Evolutionary conservation across 2,113 vertebrate species (phyloP).

Genomic region (Chaetodon auriga): DNA sequence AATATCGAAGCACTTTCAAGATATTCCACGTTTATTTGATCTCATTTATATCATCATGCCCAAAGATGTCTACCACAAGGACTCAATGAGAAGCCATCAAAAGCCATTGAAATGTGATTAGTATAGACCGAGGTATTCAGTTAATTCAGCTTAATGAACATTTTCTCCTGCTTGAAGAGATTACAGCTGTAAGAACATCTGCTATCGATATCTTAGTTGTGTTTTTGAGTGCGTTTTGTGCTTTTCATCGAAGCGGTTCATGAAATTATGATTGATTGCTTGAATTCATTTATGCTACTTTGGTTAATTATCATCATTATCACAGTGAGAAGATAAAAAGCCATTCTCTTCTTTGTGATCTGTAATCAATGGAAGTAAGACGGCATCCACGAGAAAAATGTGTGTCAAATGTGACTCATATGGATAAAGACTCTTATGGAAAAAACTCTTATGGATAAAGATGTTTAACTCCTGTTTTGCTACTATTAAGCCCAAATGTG

Average conservation of each 20-base stretch:
- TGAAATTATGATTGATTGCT: slow-evolving; percentile 76
- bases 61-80: slow-evolving; percentile 25
- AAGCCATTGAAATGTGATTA: slow-evolving; percentile 62
- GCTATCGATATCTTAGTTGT: slow-evolving; percentile 63
- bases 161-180: slow-evolving; percentile 67
- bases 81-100: slow-evolving; percentile 48
- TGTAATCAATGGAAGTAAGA: slow-evolving; percentile 49
- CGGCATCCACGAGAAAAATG: slow-evolving; percentile 32
- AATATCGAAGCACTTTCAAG: slow-evolving; percentile 7
- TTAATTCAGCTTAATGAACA: slow-evolving; percentile 73
- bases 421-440: background rate
- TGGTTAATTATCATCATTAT: slow-evolving; percentile 74
- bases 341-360: slow-evolving; percentile 45
- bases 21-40: slow-evolving; percentile 24
- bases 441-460: slow-evolving; percentile 2
- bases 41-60: slow-evolving; percentile 10
- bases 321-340: slow-evolving; percentile 56
- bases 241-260: slow-evolving; percentile 65
- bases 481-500: slow-evolving; percentile 9
- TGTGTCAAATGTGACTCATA: slow-evolving; percentile 21
- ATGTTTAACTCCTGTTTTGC: slow-evolving; percentile 4
- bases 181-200: slow-evolving; percentile 81
- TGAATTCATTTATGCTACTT: slow-evolving; percentile 74
- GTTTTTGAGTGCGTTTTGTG: slow-evolving; percentile 67
- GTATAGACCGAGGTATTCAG: slow-evolving; percentile 68